A percentile compares a stretch with the other conserved stretches of the same genome.
Evolutionary conservation across 37 sponge, comb jelly and placozoan species (phyloP).

Genomic region (Oscarella lobularis): DNA sequence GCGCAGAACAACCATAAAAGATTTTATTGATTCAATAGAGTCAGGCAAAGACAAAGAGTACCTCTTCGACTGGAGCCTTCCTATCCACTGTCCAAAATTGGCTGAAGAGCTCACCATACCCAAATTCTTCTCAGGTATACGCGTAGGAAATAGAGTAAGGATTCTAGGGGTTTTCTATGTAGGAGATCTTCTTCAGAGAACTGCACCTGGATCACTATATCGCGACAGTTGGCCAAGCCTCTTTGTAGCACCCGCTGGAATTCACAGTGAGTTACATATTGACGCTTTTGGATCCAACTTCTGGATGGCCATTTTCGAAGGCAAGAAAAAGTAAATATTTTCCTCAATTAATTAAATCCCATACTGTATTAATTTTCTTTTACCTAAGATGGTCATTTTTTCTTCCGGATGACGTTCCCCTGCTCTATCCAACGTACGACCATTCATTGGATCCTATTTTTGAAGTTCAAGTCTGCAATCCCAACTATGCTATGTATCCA

Average conservation of each 20-base stretch:
- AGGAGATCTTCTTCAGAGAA: constrained; percentile 39
- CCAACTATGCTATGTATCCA: constrained; percentile 23
- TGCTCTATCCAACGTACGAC: constrained; percentile 33
- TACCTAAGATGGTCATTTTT: constrained; percentile 59
- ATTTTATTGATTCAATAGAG: constrained; percentile 37
- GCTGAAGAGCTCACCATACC: constrained; percentile 43
- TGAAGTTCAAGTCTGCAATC: constrained; percentile 23
- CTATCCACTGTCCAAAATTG: constrained; percentile 65
- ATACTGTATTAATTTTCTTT: neutral
- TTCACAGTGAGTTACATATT: constrained; percentile 57
- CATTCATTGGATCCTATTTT: constrained; percentile 41
- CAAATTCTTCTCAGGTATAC: constrained; percentile 28
- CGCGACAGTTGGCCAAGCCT: constrained; percentile 76
- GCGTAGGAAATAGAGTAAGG: too few species aligned
- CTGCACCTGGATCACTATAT: constrained; percentile 45
- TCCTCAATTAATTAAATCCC: too few species aligned
- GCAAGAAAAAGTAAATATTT: constrained; percentile 47
- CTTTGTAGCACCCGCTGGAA: constrained; percentile 54
- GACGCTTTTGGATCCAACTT: constrained; percentile 84
- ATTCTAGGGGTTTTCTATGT: too few species aligned
- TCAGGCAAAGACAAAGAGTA: constrained; percentile 18
- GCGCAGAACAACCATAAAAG: constrained; percentile 11
- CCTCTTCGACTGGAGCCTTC: constrained; percentile 77
- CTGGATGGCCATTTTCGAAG: constrained; percentile 84
- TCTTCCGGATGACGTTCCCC: constrained; percentile 37